Evolutionary conservation across 64 coral and sea anemone species (phyloP).

Genomic region (Orbicella faveolata): DNA sequence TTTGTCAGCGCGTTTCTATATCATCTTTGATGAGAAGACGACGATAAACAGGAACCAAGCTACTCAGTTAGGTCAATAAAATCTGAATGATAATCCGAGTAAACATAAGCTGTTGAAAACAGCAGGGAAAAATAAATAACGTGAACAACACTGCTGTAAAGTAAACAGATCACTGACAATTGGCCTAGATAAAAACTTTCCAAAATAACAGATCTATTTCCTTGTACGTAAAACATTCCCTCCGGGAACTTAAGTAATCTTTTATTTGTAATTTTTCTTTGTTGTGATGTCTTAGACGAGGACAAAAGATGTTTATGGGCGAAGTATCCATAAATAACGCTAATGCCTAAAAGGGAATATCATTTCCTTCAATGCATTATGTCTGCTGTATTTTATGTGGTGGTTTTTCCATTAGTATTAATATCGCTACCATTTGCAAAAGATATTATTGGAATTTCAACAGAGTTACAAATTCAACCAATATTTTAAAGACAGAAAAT

Average conservation of each 20-base stretch:
- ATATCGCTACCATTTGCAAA: too few relatives aligned
- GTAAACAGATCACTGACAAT: background rate
- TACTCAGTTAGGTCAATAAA: background rate
- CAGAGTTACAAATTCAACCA: too few relatives aligned
- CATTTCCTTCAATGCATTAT: background rate
- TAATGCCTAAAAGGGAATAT: background rate
- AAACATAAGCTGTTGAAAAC: conserved; percentile 16
- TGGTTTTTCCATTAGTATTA: too few relatives aligned
- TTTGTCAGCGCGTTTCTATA: background rate
- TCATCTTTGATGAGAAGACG: background rate
- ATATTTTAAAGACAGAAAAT: too few relatives aligned
- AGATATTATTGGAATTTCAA: too few relatives aligned
- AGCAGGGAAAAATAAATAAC: background rate
- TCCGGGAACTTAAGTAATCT: background rate
- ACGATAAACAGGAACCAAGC: background rate
- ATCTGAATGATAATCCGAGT: background rate
- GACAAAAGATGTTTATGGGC: background rate
- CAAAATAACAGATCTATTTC: background rate
- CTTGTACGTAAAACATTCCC: background rate
- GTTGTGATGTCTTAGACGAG: background rate
- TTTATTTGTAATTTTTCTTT: background rate
- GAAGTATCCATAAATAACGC: background rate
- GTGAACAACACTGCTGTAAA: background rate
- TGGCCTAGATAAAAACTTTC: background rate
- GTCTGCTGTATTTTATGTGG: background rate